Conservation (phyloP, 1,140 invertebrate genomes). For the Papilio aristodemus region DNA sequence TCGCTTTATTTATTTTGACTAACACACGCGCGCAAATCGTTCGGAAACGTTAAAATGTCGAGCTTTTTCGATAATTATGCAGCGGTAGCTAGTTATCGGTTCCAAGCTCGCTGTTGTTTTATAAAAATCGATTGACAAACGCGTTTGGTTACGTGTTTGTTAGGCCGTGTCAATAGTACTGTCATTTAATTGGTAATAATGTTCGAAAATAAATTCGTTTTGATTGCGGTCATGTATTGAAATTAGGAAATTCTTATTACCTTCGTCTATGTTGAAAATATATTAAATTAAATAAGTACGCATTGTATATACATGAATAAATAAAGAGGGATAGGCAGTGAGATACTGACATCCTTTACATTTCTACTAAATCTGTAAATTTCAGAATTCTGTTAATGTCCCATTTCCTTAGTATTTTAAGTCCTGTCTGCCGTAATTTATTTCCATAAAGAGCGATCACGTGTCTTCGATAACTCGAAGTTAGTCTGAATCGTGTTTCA, state of each 20-base stretch:
- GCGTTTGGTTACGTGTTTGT: conserved; percentile 30
- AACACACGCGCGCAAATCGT: conserved; percentile 36
- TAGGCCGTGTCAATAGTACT: conserved; percentile 24
- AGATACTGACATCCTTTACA: too few relatives aligned
- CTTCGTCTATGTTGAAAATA: background rate
- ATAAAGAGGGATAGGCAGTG: too few relatives aligned
- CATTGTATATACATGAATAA: background rate
- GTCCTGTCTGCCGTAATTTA: too few relatives aligned
- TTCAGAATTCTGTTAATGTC: too few relatives aligned
- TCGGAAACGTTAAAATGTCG: conserved; percentile 28
- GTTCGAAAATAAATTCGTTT: conserved; percentile 14
- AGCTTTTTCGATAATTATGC: conserved; percentile 34
- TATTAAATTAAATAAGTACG: background rate
- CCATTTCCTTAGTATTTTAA: too few relatives aligned
- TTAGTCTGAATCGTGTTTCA: too few relatives aligned
- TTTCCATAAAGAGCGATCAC: too few relatives aligned
- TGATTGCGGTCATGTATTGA: conserved; percentile 4
- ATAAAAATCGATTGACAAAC: conserved; percentile 33
- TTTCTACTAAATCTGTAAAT: too few relatives aligned
- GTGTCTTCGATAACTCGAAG: too few relatives aligned
- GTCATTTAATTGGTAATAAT: conserved; percentile 30
- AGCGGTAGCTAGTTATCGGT: conserved; percentile 23
- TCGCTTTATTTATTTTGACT: conserved; percentile 66
- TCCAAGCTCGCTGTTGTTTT: conserved; percentile 9
- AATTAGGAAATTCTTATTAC: background rate